A percentile compares a stretch with the other conserved stretches of the same genome.
These are phyloP conservation scores for Setipinna tenuifilis DNA, from an alignment of 2,797 vertebrate species.

Conservation along the genomic window DNA sequence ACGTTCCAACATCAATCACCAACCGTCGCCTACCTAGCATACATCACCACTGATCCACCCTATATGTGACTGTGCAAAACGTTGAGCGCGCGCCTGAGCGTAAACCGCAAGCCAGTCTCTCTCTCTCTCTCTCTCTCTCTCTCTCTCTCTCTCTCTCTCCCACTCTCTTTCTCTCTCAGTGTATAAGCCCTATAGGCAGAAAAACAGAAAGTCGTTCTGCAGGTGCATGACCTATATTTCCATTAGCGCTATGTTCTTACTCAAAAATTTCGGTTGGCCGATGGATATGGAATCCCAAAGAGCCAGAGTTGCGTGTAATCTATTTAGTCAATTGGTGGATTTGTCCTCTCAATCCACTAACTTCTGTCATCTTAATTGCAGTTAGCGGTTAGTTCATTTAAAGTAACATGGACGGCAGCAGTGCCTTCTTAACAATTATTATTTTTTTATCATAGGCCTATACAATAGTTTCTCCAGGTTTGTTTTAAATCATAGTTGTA, in stretches of 20 bases:
- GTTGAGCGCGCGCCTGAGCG: background rate
- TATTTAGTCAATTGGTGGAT: background rate
- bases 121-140: background rate
- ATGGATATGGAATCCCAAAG: background rate
- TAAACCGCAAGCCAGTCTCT: background rate
- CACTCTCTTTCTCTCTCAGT: background rate
- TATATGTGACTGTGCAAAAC: constrained; percentile 26
- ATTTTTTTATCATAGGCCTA: no score
- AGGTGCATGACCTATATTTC: background rate
- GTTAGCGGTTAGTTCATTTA: background rate
- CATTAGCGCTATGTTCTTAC: background rate
- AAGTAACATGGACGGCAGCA: background rate
- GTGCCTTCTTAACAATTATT: no score
- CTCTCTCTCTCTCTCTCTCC: no score
- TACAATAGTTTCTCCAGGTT: no score
- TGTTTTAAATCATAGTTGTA: no score
- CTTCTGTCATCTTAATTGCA: background rate
- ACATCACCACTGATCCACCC: constrained; percentile 6
- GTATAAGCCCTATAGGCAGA: background rate
- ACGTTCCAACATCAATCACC: background rate
- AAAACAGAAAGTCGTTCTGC: background rate
- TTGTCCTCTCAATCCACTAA: background rate
- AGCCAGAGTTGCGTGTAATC: background rate
- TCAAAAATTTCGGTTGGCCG: background rate
- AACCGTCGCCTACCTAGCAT: background rate